A percentile compares a stretch with the other conserved stretches of the same genome.
Evolutionary conservation across 1,140 invertebrate species (phyloP).

Genomic region (Rhopalosiphum padi): DNA sequence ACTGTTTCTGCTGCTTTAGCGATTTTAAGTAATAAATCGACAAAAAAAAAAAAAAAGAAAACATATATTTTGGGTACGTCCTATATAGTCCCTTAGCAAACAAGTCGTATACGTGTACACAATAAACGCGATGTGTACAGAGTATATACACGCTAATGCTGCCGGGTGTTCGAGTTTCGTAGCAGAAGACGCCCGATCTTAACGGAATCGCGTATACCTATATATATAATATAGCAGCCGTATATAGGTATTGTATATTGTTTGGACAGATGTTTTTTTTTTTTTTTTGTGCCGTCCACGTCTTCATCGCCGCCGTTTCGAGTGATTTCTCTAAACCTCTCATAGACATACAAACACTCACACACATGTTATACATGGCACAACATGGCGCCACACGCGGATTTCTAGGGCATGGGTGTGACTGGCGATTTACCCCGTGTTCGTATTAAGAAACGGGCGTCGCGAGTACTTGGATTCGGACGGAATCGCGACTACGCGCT

Average conservation of each 20-base stretch:
- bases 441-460: background rate
- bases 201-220: background rate
- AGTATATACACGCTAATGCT: background rate
- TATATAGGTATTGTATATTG: background rate
- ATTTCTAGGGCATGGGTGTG: background rate
- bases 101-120: background rate
- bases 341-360: too few species aligned
- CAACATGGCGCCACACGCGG: background rate
- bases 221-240: background rate
- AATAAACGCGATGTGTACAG: background rate
- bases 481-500: background rate
- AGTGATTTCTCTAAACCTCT: background rate
- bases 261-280: constrained; percentile 7
- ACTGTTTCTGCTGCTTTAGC: background rate
- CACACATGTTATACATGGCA: background rate
- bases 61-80: background rate
- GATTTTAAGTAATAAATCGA: constrained; percentile 13
- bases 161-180: background rate
- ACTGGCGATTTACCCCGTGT: background rate
- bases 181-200: background rate
- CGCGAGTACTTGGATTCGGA: background rate
- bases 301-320: background rate
- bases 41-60: background rate
- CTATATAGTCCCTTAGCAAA: background rate
- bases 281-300: background rate